These are phyloP conservation scores for Xenus cinereus DNA, from an alignment of 2,113 vertebrate species.

Conservation along the genomic window DNA sequence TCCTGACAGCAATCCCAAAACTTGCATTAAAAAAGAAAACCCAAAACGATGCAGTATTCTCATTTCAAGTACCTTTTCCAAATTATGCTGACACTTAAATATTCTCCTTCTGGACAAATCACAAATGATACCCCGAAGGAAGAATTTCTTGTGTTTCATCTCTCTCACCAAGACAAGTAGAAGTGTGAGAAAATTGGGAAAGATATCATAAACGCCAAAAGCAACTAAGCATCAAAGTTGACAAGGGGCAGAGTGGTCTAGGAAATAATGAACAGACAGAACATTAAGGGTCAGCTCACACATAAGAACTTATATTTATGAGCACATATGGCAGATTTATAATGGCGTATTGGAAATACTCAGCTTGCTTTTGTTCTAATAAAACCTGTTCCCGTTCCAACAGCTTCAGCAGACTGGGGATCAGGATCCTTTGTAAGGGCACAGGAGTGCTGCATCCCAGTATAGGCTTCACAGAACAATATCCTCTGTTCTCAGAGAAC, in stretches of 20 bases:
- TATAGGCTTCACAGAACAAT: not conserved
- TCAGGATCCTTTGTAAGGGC: not conserved
- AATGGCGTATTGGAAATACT: not conserved
- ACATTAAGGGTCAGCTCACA: conserved; percentile 1
- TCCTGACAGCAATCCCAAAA: not conserved
- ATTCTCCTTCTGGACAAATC: not conserved
- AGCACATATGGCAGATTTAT: conserved; percentile 13
- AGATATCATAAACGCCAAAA: conserved; percentile 20
- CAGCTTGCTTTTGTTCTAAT: not conserved
- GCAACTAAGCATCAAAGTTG: conserved; percentile 1
- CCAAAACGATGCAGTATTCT: not conserved
- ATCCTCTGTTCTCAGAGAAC: not conserved
- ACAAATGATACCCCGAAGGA: not conserved
- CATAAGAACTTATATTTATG: not conserved
- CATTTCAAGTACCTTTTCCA: not conserved
- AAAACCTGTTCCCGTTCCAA: not conserved
- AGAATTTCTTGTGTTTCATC: not conserved
- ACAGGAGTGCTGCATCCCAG: not conserved
- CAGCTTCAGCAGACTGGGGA: not conserved
- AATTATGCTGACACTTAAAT: not conserved
- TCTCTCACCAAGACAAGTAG: not conserved
- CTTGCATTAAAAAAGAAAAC: not conserved
- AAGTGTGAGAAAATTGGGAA: not conserved
- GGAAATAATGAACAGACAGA: not conserved
- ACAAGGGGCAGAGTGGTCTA: not conserved